Conservation (phyloP, 1,140 invertebrate species). For the Phymorhynchus buccinoides region DNA sequence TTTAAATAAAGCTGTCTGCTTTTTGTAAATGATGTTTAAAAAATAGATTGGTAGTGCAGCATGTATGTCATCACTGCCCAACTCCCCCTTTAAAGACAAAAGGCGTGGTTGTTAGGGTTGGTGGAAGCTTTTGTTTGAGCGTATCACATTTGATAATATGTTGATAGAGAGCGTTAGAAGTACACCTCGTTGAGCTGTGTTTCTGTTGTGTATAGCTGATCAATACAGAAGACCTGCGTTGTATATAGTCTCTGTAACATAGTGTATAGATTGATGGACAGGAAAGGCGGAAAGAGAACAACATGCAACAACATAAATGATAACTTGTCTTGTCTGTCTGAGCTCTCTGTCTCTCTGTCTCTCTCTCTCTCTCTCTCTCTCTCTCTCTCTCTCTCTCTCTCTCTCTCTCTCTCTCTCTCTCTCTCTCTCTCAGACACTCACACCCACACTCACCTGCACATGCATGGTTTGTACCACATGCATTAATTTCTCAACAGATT, state of each 20-base stretch:
- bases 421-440: conserved; percentile 6
- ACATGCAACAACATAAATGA: too few relatives aligned
- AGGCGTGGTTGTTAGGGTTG: background rate
- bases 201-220: conserved; percentile 25
- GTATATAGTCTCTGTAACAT: conserved; percentile 15
- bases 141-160: background rate
- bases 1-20: background rate
- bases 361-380: conserved; percentile 19
- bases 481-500: background rate
- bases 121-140: background rate
- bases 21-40: conserved; percentile 11
- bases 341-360: conserved; percentile 20
- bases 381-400: conserved; percentile 2
- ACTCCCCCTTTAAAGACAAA: background rate
- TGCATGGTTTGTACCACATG: background rate
- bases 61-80: background rate
- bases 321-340: too few relatives aligned
- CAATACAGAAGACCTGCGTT: too few relatives aligned
- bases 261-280: background rate
- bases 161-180: background rate
- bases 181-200: conserved; percentile 5
- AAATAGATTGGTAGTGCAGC: conserved; percentile 1
- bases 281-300: background rate
- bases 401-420: conserved; percentile 25
- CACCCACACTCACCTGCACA: background rate